phyloP scores from a whole-genome alignment of 1,140 invertebrate genomes.

The Sitodiplosis mosellana region DNA sequence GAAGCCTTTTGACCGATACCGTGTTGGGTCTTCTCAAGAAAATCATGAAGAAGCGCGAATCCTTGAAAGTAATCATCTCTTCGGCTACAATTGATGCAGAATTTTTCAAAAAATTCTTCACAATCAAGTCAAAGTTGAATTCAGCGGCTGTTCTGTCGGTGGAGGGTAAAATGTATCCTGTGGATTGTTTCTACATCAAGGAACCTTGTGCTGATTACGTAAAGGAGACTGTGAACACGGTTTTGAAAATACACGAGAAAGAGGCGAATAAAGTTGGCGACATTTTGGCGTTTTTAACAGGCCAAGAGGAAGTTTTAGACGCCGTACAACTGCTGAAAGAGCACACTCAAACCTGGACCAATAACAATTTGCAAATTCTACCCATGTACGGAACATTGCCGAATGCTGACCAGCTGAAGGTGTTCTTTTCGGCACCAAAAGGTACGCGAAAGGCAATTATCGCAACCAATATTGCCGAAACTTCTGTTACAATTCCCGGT shows the following conservation, averaged over 20 bases:
- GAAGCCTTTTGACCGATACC: conserved; percentile 84
- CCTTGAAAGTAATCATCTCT: conserved; percentile 72
- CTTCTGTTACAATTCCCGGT: conserved; percentile 70
- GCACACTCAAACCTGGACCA: conserved; percentile 37
- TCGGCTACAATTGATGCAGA: conserved; percentile 93
- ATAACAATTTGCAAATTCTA: conserved; percentile 49
- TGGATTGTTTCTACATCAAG: conserved; percentile 68
- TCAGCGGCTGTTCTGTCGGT: conserved; percentile 72
- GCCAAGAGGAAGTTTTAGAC: conserved; percentile 75
- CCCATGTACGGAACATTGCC: conserved; percentile 86
- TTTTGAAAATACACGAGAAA: conserved; percentile 72
- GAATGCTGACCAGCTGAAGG: conserved; percentile 68
- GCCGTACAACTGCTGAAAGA: conserved; percentile 48
- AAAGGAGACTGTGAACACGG: conserved; percentile 66
- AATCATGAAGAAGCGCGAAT: conserved; percentile 69
- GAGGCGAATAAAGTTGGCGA: conserved; percentile 55
- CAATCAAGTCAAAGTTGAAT: conserved; percentile 38
- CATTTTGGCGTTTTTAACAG: conserved; percentile 86
- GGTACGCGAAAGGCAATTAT: conserved; percentile 77
- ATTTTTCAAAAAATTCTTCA: conserved; percentile 74
- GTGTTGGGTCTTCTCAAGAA: conserved; percentile 88
- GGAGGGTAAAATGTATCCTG: conserved; percentile 74
- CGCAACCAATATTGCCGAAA: conserved; percentile 95
- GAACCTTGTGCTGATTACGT: conserved; percentile 85
- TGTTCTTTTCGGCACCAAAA: conserved; percentile 60